Evolutionary conservation across 2,888 invertebrate species (phyloP), one percentile per base, ranked within the genome.

Genomic region (Allygus modestus): DNA sequence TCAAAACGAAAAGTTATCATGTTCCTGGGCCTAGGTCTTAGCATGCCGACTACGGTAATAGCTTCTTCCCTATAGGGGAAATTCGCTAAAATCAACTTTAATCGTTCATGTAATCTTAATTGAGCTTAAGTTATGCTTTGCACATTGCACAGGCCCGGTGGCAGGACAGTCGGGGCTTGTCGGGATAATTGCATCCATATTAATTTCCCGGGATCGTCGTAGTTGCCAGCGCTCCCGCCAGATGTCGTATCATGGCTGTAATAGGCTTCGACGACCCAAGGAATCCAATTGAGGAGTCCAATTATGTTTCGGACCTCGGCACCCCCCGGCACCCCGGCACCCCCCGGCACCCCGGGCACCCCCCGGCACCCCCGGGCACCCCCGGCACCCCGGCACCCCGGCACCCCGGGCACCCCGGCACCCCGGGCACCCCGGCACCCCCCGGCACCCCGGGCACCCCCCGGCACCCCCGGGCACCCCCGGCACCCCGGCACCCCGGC

Each of bases 151-250:
- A 11, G n/a, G n/a, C n/a, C n/a, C n/a, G n/a, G n/a, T n/a, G 20
- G 23, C 17, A n/a, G 58, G 23, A 5, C 65, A 2, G 20, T 54
- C 54, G 5, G 2, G 37, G 17, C 54, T 23, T 65, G 65, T 65
- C 12, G 31, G 28, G 28, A 9, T 65, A 65, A 65, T 65, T 65
- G 54, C 54, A 65, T 65, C 65, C 28, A 65, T 65, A 65, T 65
- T 65, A 65, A 65, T 65, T 28, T 28, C 15, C 31, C n/a, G n/a
- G 0, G 28, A 15, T 65, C 31, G 28, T 5, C 28, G 5, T 17
- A 23, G 54, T 54, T 20, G 54, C 54, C 51, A 51, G 17, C 51
- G 9, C 51, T 17, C 20, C 28, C 31, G 12, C 28, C 65, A 65
- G 65, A 65, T 31, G 58, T 58, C 58, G 58, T 7, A 58, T 58